Evolutionary conservation across 2,113 vertebrate genomes (phyloP), one percentile per base, ranked within the genome.

Genomic region (Gobio gobio): DNA sequence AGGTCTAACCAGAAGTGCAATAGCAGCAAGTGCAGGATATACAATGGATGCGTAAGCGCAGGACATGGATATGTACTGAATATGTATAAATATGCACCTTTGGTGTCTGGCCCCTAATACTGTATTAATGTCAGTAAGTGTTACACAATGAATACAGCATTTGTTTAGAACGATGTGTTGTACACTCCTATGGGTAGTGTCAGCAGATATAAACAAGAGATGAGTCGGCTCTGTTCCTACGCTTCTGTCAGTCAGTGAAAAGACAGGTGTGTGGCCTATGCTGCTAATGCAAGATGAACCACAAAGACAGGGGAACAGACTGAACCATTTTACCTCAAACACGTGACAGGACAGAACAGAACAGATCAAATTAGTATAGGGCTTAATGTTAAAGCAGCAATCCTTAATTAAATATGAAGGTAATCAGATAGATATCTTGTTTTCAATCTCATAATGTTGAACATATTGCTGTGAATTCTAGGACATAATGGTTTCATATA

Each of bases 201-300:
- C 81, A 86, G 51, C 61, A 73, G 58, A 82, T 49, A 59, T 84
- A 74, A 87, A 54, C 84, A 85, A 26, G 29, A 54, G 72, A 49
- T 80, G 63, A 78, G 51, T 72, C 22, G 58, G 36, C 68, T 88
- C 64, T 89, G 83, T 80, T 92, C 79, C 87, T 87, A 85, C 85
- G 80, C 81, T 29, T 43, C 84, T 68, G 66, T 93, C 91, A 91
- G 86, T 94, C 93, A 91, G 76, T 18, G 76, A 85, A 81, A 84
- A 83, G 89, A 92, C 93, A 93, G 92, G 83, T 88, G 88, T 85
- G 85, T 92, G 92, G 70, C 83, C 24, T 56, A 14, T 56, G 24
- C 33, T 14, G 47, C 70, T 51, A 68, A 74, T 72, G 13, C 7
- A 10, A 64, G 26, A 84, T 47, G 10, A 75, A 22, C 43, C 40